These are phyloP conservation scores for Electrona antarctica DNA, from an alignment of 2,113 vertebrate species.

Conservation along the genomic window DNA sequence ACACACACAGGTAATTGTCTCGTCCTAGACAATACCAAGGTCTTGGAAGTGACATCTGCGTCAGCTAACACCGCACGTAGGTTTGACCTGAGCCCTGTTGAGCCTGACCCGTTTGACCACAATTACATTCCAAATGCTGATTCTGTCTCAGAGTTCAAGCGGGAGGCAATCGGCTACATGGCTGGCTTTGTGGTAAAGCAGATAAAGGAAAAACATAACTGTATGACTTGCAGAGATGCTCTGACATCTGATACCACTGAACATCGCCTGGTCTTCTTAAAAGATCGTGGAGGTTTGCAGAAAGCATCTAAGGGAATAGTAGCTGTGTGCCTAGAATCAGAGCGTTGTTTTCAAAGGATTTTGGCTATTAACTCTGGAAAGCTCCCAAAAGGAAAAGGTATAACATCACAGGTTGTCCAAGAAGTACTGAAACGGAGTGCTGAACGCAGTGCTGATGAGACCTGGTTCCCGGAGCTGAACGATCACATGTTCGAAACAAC, in stretches of 20 bases:
- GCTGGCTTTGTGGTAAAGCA: not conserved
- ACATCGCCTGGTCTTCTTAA: too few relatives aligned
- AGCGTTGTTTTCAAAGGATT: not conserved
- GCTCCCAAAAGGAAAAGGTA: not conserved
- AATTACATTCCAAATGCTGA: not conserved
- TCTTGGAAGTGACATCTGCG: slow-evolving; percentile 18
- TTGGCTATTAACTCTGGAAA: not conserved
- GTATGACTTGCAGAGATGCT: not conserved
- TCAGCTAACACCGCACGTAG: slow-evolving; percentile 12
- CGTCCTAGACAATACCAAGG: slow-evolving; percentile 1
- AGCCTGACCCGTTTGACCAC: not conserved
- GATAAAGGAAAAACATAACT: not conserved
- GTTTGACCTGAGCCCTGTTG: slow-evolving; percentile 14
- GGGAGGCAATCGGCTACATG: too few relatives aligned
- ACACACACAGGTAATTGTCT: slow-evolving; percentile 17
- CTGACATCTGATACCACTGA: not conserved
- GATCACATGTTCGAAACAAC: slow-evolving; percentile 9
- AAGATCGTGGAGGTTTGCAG: too few relatives aligned
- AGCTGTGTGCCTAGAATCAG: slow-evolving; percentile 1
- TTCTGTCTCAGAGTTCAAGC: too few relatives aligned
- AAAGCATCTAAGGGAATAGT: too few relatives aligned
- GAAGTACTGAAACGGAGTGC: not conserved
- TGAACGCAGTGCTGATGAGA: not conserved
- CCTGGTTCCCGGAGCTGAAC: slow-evolving; percentile 6
- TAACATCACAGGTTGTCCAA: not conserved